Base-by-base conservation (phyloP, 2,113 vertebrate species). In the Sciurus niger region DNA sequence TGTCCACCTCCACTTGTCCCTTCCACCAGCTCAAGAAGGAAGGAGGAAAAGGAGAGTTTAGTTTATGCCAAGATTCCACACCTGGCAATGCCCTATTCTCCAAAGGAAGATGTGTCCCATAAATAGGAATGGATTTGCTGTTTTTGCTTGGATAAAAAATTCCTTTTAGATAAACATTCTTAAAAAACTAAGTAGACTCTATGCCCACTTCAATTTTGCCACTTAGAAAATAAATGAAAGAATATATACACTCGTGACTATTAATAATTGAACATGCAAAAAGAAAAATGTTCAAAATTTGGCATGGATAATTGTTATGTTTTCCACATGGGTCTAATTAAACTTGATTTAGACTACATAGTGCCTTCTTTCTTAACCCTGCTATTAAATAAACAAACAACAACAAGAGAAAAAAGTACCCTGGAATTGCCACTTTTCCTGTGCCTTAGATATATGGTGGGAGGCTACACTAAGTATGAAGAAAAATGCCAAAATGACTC, bases 281-380 rank as follows among this genome's bases (percentile, higher is more conserved):
- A 88, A 82, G 55, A 88, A 96, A 90, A 93, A 77, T 32, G 51
- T 73, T 78, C 76, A 32, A 96, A 96, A 91, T 86, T 92, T 97
- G 84, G 68, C 68, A 88, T 65, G 25, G 65, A 85, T 76, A 93
- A 96, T 82, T 92, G 88, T 90, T 95, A 85, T 74, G 92, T 90
- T 94, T 96, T 89, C 77, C 68, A 93, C 58, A 65, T 0, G 22
- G 68, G 93, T 97, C 82, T 97, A 97, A 97, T 96, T 97, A 97
- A 97, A 96, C 51, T 88, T 97, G 88, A 96, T 93, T 97, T 97
- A 97, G 88, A 77, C 43, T 30, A 25, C 37, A 79, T 53, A 30
- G 24, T 76, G 67, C 20, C 87, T 97, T 97, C 74, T 93, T 85
- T 94, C 84, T 73, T 7, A 96, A 95, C 70, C 74, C 85, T 93